Percentiles rank a stretch among this genome's conserved stretches.
Evolutionary conservation across 2,888 invertebrate genomes (phyloP).

Genomic region (Silvanus unidentatus): DNA sequence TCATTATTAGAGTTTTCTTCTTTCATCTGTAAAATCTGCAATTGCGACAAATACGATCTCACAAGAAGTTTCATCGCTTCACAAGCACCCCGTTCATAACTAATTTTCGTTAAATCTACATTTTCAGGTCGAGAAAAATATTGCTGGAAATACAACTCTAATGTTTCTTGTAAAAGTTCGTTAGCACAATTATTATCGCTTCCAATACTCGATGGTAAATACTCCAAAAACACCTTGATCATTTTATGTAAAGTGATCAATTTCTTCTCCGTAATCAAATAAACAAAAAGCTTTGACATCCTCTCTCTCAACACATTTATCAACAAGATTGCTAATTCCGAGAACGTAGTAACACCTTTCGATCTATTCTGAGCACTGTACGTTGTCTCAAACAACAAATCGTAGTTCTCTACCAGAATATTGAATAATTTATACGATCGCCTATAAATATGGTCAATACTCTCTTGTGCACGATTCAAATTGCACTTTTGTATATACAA

Average conservation of each 20-base stretch:
- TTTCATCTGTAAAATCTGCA: slow-evolving; percentile 41
- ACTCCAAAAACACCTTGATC: slow-evolving; percentile 55
- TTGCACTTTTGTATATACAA: slow-evolving; percentile 52
- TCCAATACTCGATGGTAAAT: slow-evolving; percentile 61
- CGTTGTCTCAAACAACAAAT: slow-evolving; percentile 50
- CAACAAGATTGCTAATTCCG: slow-evolving; percentile 51
- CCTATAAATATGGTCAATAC: slow-evolving; percentile 46
- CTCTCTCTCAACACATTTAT: slow-evolving; percentile 48
- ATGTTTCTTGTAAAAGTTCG: slow-evolving; percentile 48
- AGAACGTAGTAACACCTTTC: slow-evolving; percentile 47
- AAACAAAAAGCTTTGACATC: slow-evolving; percentile 48
- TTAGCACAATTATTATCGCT: slow-evolving; percentile 47
- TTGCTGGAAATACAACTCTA: slow-evolving; percentile 48
- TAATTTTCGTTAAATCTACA: slow-evolving; percentile 37
- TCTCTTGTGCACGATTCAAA: slow-evolving; percentile 45
- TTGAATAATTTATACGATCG: slow-evolving; percentile 41
- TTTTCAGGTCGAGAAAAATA: slow-evolving; percentile 39
- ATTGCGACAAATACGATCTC: slow-evolving; percentile 53
- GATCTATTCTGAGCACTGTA: slow-evolving; percentile 35
- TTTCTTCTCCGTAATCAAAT: slow-evolving; percentile 45
- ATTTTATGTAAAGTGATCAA: slow-evolving; percentile 46
- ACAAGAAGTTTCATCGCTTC: slow-evolving; percentile 57
- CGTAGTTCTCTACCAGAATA: slow-evolving; percentile 47
- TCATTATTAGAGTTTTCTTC: slow-evolving; percentile 15
- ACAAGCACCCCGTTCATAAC: slow-evolving; percentile 46